Evolutionary conservation across 1,140 invertebrate genomes (phyloP).

Genomic region (Vanessa atalanta): DNA sequence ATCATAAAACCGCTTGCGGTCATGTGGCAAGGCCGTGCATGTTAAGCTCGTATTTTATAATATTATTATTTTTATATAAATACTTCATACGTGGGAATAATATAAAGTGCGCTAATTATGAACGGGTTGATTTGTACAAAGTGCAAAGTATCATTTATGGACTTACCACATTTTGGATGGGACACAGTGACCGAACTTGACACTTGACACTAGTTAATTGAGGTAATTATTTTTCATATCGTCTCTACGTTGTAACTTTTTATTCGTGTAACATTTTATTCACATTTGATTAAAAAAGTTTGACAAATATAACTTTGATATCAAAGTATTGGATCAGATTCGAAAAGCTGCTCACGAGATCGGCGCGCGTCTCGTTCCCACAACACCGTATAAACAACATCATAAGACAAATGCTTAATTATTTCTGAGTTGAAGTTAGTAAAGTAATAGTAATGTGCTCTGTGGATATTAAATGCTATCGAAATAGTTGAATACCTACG

Average conservation of each 20-base stretch:
- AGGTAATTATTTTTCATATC: background rate
- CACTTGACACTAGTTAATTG: background rate
- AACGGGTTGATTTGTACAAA: background rate
- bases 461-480: background rate
- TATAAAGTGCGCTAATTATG: background rate
- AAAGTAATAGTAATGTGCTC: constrained; percentile 4
- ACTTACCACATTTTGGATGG: constrained; percentile 19
- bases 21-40: constrained; percentile 3
- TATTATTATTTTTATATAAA: background rate
- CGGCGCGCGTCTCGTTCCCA: constrained; percentile 6
- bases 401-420: constrained; percentile 31
- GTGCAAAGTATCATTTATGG: background rate
- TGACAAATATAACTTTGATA: background rate
- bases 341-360: constrained; percentile 2
- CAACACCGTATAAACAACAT: constrained; percentile 32
- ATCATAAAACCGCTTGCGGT: constrained; percentile 1
- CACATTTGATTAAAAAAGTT: background rate
- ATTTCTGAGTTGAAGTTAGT: constrained; percentile 22
- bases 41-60: background rate
- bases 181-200: background rate
- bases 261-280: background rate
- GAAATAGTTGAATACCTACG: too few relatives aligned
- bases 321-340: background rate
- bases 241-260: background rate
- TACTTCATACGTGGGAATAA: background rate